Conservation (phyloP, 2,888 invertebrate genomes). For the Meteorus colon region DNA sequence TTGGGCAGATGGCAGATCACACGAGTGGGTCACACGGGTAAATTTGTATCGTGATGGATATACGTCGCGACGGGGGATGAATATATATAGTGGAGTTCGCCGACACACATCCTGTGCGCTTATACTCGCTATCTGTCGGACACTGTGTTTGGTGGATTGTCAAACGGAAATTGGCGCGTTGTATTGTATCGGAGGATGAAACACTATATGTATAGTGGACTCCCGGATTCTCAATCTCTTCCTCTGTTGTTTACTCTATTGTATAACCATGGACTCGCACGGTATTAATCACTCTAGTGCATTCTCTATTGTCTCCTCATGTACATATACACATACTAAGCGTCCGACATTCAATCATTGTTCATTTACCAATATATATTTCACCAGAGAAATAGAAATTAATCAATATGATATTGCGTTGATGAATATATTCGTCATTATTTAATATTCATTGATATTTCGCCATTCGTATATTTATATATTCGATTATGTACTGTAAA, state of each 20-base stretch:
- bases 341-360: neutral
- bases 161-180: conserved; percentile 38
- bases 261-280: conserved; percentile 4
- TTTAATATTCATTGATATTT: no score
- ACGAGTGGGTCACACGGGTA: conserved; percentile 21
- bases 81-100: neutral
- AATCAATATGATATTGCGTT: no score
- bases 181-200: conserved; percentile 30
- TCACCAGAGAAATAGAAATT: no score
- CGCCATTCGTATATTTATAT: no score
- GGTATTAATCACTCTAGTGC: conserved; percentile 7
- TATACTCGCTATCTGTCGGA: conserved; percentile 31
- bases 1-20: neutral
- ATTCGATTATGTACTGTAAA: no score
- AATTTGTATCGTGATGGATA: conserved; percentile 32
- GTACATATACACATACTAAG: neutral
- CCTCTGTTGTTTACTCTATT: conserved; percentile 13
- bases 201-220: neutral
- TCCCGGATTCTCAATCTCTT: conserved; percentile 10
- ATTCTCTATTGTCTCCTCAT: neutral
- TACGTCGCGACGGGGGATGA: conserved; percentile 6
- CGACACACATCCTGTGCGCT: conserved; percentile 16
- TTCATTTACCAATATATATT: neutral
- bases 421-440: no score
- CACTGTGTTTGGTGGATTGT: conserved; percentile 24